These are phyloP conservation scores for Mormyrops boulengeri DNA, from an alignment of 2,797 vertebrate species.

Conservation along the genomic window DNA sequence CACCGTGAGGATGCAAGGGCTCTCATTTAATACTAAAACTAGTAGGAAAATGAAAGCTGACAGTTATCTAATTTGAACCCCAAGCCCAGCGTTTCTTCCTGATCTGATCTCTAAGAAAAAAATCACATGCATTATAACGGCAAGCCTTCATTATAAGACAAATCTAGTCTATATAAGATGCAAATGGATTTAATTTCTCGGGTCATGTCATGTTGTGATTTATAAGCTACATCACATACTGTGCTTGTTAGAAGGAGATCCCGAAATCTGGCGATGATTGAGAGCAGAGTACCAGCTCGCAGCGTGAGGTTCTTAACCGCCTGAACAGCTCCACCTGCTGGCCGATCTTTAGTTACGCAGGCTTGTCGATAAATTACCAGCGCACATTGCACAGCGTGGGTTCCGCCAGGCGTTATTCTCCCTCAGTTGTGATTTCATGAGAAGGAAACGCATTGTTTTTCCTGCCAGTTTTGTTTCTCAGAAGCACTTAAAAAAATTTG, in stretches of 20 bases:
- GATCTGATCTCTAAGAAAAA: conserved; percentile 11
- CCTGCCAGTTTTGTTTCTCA: neutral
- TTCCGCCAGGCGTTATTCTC: neutral
- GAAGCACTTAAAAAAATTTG: neutral
- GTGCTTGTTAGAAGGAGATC: neutral
- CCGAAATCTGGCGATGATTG: neutral
- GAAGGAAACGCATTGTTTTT: neutral
- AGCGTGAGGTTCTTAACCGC: conserved; percentile 43
- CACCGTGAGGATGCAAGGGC: neutral
- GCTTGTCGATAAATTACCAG: neutral
- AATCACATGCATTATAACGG: neutral
- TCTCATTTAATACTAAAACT: conserved; percentile 5
- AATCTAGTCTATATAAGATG: neutral
- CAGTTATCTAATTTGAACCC: neutral
- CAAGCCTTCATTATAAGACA: neutral
- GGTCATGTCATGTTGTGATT: conserved; percentile 45
- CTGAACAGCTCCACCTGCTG: conserved; percentile 66
- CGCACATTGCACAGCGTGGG: neutral
- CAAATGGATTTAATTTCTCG: conserved; percentile 5
- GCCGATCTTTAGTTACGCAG: conserved; percentile 37
- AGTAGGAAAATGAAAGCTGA: neutral
- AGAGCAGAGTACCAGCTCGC: neutral
- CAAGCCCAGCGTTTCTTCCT: neutral
- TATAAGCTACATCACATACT: conserved; percentile 43
- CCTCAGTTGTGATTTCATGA: neutral